These are phyloP conservation scores for Rhabdomys dilectus DNA, from an alignment of 2,113 vertebrate species.

Conservation along the genomic window DNA sequence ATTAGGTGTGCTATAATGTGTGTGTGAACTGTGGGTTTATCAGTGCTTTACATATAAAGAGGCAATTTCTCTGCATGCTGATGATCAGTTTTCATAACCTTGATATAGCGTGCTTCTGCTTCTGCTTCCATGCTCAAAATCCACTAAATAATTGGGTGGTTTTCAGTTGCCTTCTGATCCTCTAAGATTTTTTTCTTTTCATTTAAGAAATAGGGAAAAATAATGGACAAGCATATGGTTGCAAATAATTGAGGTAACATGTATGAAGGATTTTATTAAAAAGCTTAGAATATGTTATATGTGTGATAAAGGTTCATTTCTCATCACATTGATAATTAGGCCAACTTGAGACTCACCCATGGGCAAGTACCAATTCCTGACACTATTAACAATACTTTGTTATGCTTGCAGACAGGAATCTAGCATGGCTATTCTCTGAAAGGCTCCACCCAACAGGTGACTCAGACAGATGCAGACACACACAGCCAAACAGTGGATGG, in stretches of 20 bases:
- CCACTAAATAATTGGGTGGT: not conserved
- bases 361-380: too few species aligned
- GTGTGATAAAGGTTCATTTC: not conserved
- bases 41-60: constrained; percentile 31
- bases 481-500: too few species aligned
- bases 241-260: not conserved
- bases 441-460: too few species aligned
- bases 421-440: too few species aligned
- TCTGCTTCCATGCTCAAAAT: not conserved
- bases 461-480: too few species aligned
- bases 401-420: too few species aligned
- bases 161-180: constrained; percentile 30
- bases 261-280: not conserved
- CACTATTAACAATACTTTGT: too few species aligned
- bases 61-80: not conserved
- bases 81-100: constrained; percentile 23
- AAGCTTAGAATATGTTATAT: not conserved
- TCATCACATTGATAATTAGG: not conserved
- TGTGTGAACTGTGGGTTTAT: not conserved
- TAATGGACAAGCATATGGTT: constrained; percentile 19
- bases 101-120: not conserved
- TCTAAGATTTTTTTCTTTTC: constrained; percentile 24
- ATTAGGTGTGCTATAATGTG: not conserved
- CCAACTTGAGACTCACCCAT: too few species aligned
- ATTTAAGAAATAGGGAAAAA: constrained; percentile 49